These are phyloP conservation scores for Elmis aenea DNA, from an alignment of 2,888 invertebrate species.

Conservation along the genomic window DNA sequence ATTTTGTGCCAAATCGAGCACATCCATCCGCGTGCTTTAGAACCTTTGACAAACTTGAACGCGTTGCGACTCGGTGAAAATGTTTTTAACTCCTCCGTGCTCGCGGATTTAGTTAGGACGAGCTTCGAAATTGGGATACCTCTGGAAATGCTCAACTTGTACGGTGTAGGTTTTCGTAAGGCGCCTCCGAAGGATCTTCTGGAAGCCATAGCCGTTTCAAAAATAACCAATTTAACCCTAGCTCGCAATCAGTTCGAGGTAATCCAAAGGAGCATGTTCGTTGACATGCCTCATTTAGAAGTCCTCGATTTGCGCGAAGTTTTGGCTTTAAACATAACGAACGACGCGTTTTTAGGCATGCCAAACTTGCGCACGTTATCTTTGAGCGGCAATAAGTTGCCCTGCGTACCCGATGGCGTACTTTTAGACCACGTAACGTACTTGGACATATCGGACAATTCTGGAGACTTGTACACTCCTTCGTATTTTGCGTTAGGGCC, in stretches of 20 bases:
- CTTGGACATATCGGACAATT: conserved; percentile 52
- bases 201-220: conserved; percentile 50
- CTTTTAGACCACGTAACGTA: conserved; percentile 48
- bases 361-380: conserved; percentile 52
- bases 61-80: conserved; percentile 53
- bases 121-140: conserved; percentile 44
- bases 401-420: conserved; percentile 50
- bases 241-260: conserved; percentile 55
- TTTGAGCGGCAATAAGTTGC: conserved; percentile 52
- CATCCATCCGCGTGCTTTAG: conserved; percentile 51
- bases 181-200: conserved; percentile 48
- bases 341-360: conserved; percentile 50
- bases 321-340: conserved; percentile 47
- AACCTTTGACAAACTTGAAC: conserved; percentile 46
- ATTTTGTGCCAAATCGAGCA: conserved; percentile 52
- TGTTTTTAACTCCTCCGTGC: conserved; percentile 46
- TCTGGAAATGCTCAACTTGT: conserved; percentile 49
- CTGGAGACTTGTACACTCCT: conserved; percentile 44
- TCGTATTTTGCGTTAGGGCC: conserved; percentile 51
- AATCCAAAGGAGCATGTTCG: conserved; percentile 50
- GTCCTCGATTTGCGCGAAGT: conserved; percentile 54
- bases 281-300: conserved; percentile 52
- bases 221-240: conserved; percentile 49
- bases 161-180: conserved; percentile 52
- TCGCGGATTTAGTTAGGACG: conserved; percentile 45